Evolutionary conservation across 2,888 invertebrate species (phyloP).

Genomic region (Dynastes maya): DNA sequence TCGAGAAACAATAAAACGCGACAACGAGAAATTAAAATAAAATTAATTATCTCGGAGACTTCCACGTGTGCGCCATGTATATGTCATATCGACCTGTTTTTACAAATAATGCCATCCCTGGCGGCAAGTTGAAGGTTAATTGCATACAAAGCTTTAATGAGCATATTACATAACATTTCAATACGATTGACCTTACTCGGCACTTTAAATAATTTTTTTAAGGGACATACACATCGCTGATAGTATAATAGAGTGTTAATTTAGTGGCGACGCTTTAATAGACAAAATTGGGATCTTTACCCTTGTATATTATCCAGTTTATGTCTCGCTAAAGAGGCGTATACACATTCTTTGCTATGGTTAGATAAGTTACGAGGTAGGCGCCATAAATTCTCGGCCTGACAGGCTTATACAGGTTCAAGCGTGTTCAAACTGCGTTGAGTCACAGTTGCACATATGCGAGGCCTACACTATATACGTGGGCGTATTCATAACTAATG

Average conservation of each 20-base stretch:
- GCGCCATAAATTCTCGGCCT: too few species aligned
- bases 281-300: background rate
- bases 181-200: slow-evolving; percentile 48
- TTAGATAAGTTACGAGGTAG: too few species aligned
- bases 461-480: too few species aligned
- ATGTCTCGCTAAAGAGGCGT: too few species aligned
- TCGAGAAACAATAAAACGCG: slow-evolving; percentile 1
- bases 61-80: slow-evolving; percentile 46
- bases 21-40: slow-evolving; percentile 27
- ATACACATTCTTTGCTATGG: too few species aligned
- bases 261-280: slow-evolving; percentile 8
- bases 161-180: slow-evolving; percentile 46
- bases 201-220: slow-evolving; percentile 35
- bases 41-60: slow-evolving; percentile 42
- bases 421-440: too few species aligned
- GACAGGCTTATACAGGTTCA: too few species aligned
- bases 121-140: slow-evolving; percentile 53
- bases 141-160: slow-evolving; percentile 47
- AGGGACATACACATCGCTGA: slow-evolving; percentile 32
- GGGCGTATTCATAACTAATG: too few species aligned
- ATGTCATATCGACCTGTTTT: slow-evolving; percentile 52
- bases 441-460: too few species aligned
- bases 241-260: slow-evolving; percentile 9
- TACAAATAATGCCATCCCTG: slow-evolving; percentile 47
- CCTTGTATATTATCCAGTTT: too few species aligned